phyloP scores from a whole-genome alignment of 2,888 invertebrate genomes.

The Hypercompe scribonia region DNA sequence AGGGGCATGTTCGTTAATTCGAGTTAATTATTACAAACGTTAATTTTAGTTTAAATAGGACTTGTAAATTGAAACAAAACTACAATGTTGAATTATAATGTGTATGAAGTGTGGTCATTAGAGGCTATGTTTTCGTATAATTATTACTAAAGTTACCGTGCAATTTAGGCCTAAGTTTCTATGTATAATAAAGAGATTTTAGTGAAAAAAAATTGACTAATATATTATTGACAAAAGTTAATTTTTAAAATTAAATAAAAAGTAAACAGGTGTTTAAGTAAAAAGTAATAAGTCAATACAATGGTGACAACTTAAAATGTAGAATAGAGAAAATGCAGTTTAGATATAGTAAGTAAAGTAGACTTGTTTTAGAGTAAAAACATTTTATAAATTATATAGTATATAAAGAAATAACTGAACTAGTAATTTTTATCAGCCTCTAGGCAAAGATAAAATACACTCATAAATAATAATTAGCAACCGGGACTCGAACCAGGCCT shows the following conservation, averaged over 20 bases:
- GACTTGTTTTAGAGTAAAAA: not conserved
- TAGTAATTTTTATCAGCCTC: constrained; percentile 64
- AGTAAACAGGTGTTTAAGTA: not conserved
- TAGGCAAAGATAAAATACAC: constrained; percentile 63
- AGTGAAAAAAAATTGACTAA: not conserved
- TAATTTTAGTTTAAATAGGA: not conserved
- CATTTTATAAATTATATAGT: not conserved
- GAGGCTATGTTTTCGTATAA: not conserved
- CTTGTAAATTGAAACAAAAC: not conserved
- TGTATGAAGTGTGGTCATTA: not conserved
- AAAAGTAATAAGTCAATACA: not conserved
- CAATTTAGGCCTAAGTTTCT: not conserved
- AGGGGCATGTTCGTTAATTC: constrained; percentile 1
- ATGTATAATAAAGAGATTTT: not conserved
- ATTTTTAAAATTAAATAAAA: not conserved
- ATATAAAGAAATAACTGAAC: constrained; percentile 34
- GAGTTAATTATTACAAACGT: constrained; percentile 1
- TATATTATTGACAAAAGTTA: not conserved
- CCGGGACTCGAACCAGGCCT: constrained; percentile 69
- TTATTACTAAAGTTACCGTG: not conserved
- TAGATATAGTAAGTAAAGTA: not conserved
- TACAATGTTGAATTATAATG: not conserved
- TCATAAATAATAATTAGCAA: constrained; percentile 79
- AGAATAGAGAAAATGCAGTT: not conserved
- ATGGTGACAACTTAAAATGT: not conserved